Evolutionary conservation across 2,113 vertebrate genomes (phyloP).

Genomic region (Neogale vison): DNA sequence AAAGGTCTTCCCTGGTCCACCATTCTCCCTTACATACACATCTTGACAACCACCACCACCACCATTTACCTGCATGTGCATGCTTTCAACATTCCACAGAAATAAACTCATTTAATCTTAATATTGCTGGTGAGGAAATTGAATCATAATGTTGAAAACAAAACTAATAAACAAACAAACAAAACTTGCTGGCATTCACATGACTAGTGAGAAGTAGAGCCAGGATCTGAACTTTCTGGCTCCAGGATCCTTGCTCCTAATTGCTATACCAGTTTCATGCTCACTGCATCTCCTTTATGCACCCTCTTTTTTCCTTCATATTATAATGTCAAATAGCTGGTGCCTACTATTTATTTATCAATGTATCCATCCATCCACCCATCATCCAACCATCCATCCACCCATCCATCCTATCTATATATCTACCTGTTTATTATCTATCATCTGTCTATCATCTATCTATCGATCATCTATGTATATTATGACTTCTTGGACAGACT

Average conservation of each 20-base stretch:
- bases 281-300: fast-evolving
- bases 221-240: fast-evolving
- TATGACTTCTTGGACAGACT: background rate
- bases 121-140: background rate
- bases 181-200: background rate
- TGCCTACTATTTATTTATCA: background rate
- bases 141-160: background rate
- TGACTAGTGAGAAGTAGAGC: background rate
- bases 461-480: background rate
- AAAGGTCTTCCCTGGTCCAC: background rate
- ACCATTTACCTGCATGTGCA: background rate
- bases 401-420: no score
- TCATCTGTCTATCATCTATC: no score
- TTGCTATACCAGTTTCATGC: fast-evolving
- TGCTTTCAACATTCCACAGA: background rate
- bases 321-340: background rate
- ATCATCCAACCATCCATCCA: background rate
- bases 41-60: no score
- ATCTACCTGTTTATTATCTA: no score
- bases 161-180: background rate
- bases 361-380: background rate
- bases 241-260: background rate
- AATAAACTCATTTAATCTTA: background rate
- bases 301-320: background rate
- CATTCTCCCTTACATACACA: no score